A percentile compares a stretch with the other conserved stretches of the same genome.
phyloP scores from a whole-genome alignment of 2,797 vertebrate genomes.

The Fundulus diaphanus region DNA sequence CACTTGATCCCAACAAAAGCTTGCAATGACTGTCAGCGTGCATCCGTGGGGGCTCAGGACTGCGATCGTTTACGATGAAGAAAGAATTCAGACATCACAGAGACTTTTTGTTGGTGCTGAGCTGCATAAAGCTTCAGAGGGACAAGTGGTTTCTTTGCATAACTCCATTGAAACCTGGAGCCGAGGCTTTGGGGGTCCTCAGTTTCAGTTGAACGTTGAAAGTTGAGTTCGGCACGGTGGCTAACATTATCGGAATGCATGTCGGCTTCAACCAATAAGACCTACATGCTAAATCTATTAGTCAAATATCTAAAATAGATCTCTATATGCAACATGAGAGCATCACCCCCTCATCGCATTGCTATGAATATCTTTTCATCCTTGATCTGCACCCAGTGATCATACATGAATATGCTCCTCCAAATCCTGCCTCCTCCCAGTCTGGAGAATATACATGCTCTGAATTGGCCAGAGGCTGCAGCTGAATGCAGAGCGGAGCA shows the following conservation, averaged over 20 bases:
- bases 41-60: slow-evolving; percentile 19
- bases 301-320: slow-evolving; percentile 70
- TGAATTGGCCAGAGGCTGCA: slow-evolving; percentile 25
- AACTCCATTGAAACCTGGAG: slow-evolving; percentile 47
- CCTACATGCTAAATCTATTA: slow-evolving; percentile 70
- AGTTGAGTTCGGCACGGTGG: slow-evolving; percentile 53
- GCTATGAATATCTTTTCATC: slow-evolving; percentile 52
- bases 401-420: slow-evolving; percentile 36
- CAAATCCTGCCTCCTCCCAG: slow-evolving; percentile 11
- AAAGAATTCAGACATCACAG: background rate
- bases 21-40: slow-evolving; percentile 15
- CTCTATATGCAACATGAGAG: slow-evolving; percentile 62
- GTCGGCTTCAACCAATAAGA: slow-evolving; percentile 47
- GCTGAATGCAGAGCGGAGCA: slow-evolving; percentile 15
- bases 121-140: slow-evolving; percentile 15
- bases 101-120: slow-evolving; percentile 8
- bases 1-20: slow-evolving; percentile 2
- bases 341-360: slow-evolving; percentile 59
- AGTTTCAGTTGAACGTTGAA: slow-evolving; percentile 62
- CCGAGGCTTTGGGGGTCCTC: slow-evolving; percentile 57
- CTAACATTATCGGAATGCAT: slow-evolving; percentile 67
- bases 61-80: slow-evolving; percentile 19
- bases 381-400: slow-evolving; percentile 52
- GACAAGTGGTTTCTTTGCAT: slow-evolving; percentile 25
- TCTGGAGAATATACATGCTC: slow-evolving; percentile 31